phyloP scores from a whole-genome alignment of 2,888 invertebrate species.

The Neria commutata region DNA sequence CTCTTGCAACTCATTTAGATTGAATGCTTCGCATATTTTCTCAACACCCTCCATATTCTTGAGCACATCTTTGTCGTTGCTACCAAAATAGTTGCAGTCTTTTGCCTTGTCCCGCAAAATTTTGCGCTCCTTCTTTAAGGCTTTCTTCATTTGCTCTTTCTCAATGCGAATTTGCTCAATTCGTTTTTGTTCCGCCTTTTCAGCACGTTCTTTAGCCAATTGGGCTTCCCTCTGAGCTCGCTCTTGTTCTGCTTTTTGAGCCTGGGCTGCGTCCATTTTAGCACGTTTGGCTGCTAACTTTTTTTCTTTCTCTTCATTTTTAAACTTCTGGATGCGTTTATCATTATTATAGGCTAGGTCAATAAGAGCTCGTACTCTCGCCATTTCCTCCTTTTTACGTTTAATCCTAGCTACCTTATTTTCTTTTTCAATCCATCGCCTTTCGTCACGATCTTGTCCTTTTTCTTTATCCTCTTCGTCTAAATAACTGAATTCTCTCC shows the following conservation, averaged over 20 bases:
- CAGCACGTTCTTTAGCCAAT: constrained; percentile 76
- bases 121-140: constrained; percentile 86
- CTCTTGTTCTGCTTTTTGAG: constrained; percentile 84
- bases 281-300: constrained; percentile 89
- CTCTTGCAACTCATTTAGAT: constrained; percentile 74
- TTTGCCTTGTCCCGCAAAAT: constrained; percentile 78
- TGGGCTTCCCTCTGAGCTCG: constrained; percentile 75
- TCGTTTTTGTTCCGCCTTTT: constrained; percentile 81
- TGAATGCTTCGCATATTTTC: constrained; percentile 84
- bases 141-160: constrained; percentile 83
- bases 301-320: constrained; percentile 90
- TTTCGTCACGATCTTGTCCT: constrained; percentile 94
- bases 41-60: constrained; percentile 90
- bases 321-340: constrained; percentile 90
- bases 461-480: constrained; percentile 99
- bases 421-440: constrained; percentile 98
- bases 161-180: constrained; percentile 84
- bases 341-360: constrained; percentile 94
- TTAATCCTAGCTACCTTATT: constrained; percentile 92
- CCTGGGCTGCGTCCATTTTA: constrained; percentile 81
- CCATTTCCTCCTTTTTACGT: constrained; percentile 96
- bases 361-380: constrained; percentile 86
- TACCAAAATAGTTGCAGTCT: constrained; percentile 78
- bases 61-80: constrained; percentile 74
- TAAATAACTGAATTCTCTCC: constrained; percentile 98